Evolutionary conservation across 2,797 vertebrate genomes (phyloP).

Genomic region (Muraenolepis orangiensis): DNA sequence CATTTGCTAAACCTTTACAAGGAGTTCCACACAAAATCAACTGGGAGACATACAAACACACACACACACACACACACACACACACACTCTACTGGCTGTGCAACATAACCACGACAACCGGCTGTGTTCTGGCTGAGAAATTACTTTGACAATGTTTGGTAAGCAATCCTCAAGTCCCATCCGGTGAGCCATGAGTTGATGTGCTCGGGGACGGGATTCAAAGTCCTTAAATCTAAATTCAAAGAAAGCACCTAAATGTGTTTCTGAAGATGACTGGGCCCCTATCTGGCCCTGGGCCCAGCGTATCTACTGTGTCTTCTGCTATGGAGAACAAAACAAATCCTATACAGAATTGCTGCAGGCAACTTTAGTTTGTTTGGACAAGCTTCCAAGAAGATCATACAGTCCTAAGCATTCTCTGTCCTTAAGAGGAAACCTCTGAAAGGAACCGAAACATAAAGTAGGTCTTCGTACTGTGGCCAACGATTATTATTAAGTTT

Average conservation of each 20-base stretch:
- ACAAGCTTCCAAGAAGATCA: slow-evolving; percentile 33
- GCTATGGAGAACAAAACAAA: slow-evolving; percentile 1
- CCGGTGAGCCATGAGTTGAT: neutral
- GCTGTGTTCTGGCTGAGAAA: neutral
- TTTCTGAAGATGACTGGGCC: slow-evolving; percentile 38
- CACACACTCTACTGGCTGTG: neutral
- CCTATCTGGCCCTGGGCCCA: slow-evolving; percentile 39
- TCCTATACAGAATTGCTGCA: slow-evolving; percentile 18
- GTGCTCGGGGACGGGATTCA: slow-evolving; percentile 9
- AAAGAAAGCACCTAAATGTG: slow-evolving; percentile 41
- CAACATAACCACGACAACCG: neutral
- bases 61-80: too few species aligned
- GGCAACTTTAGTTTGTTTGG: slow-evolving; percentile 17
- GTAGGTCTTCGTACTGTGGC: neutral
- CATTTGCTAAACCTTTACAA: neutral
- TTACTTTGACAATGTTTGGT: neutral
- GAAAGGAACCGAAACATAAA: neutral
- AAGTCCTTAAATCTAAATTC: slow-evolving; percentile 52
- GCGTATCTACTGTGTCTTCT: slow-evolving; percentile 38
- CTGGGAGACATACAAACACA: neutral
- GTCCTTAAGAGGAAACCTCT: neutral
- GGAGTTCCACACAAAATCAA: neutral
- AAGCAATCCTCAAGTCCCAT: neutral
- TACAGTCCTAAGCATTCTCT: neutral
- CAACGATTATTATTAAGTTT: neutral